Conservation (phyloP, 2,888 invertebrate species). For the Chrysina gloriosa region DNA sequence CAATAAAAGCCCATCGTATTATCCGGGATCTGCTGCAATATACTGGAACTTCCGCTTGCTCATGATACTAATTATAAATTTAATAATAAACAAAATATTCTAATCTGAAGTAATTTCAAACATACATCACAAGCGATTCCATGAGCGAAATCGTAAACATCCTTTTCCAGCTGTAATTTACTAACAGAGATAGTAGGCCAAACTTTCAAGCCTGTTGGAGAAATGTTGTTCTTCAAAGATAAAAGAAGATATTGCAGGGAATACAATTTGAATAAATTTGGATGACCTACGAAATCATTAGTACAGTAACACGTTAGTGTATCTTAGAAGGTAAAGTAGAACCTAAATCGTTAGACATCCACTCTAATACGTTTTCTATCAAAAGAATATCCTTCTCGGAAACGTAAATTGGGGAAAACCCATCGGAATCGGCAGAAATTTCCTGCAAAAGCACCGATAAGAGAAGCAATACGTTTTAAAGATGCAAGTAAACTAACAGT, state of each 20-base stretch:
- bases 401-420: conserved; percentile 65
- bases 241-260: conserved; percentile 58
- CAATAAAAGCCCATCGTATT: conserved; percentile 62
- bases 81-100: conserved; percentile 1
- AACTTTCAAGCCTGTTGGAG: conserved; percentile 34
- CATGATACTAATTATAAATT: conserved; percentile 60
- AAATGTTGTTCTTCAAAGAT: conserved; percentile 52
- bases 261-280: conserved; percentile 53
- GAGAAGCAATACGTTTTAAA: not conserved
- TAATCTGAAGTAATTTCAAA: conserved; percentile 16
- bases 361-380: conserved; percentile 57
- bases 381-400: conserved; percentile 55
- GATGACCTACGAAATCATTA: conserved; percentile 57
- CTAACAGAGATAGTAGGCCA: conserved; percentile 53
- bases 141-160: conserved; percentile 56
- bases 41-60: conserved; percentile 57
- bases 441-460: conserved; percentile 36
- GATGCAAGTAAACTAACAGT: conserved; percentile 13
- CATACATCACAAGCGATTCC: conserved; percentile 62
- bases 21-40: conserved; percentile 65
- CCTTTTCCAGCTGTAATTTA: conserved; percentile 57
- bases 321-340: no score
- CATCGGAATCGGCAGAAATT: conserved; percentile 41
- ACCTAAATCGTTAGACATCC: conserved; percentile 52
- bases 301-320: no score